Evolutionary conservation across 2,797 vertebrate genomes (phyloP), one percentile per base, ranked within the genome.

Genomic region (Erithacus rubecula): DNA sequence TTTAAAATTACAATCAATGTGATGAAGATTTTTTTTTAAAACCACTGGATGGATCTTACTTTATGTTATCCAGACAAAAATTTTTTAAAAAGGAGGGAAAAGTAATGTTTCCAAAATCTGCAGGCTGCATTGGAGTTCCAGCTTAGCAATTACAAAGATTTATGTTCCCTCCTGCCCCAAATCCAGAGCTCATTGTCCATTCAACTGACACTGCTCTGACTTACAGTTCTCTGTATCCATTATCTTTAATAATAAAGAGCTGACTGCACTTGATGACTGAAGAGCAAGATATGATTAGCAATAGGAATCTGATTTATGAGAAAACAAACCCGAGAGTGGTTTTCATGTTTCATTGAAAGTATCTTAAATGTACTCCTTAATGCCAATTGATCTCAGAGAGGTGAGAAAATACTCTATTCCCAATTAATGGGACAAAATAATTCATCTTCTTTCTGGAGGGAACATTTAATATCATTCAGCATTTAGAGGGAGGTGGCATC

Each of bases 231-330:
- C 63, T 37, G 51, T 59, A 93, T 95, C 93, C 91, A 97, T 96
- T 97, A 95, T 92, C 91, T 95, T 96, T 91, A 87, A 95, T 94
- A 97, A 96, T 76, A 94, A 95, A 89, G 71, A 95, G 36, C 80
- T 90, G 89, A 51, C 77, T 89, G 68, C 92, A 91, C 60, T 85
- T 96, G 95, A 95, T 95, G 95, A 97, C 95, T 97, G 96, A 97
- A 95, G 84, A 96, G 82, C 75, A 84, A 80, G 89, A 69, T 96
- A 71, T 96, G 85, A 96, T 96, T 94, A 89, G 83, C 70, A 95
- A 92, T 47, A 76, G 22, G 51, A 95, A 95, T 75, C n/a, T 91
- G 94, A 97, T 96, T 97, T 94, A 96, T 95, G 87, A 88, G 83
- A 95, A 96, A 96, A 97, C 94, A 97, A 97, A 96, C 75, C 3